Evolutionary conservation across 2,888 invertebrate genomes (phyloP).

Genomic region (Dysmachus trigonus): DNA sequence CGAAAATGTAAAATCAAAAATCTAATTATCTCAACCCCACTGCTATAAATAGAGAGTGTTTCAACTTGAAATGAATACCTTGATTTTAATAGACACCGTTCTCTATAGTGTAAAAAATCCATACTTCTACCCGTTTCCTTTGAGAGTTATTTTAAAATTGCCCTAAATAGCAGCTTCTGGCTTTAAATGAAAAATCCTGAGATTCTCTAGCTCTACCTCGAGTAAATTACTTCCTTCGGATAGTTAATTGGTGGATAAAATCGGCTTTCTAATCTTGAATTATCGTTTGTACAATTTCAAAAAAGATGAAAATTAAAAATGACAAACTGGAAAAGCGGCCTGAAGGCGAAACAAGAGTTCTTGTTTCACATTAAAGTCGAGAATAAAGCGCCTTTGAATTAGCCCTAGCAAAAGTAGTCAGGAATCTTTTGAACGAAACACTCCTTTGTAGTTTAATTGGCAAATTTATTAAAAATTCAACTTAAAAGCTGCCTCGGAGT

Average conservation of each 20-base stretch:
- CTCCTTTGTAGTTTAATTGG: neutral
- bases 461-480: slow-evolving; percentile 26
- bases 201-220: neutral
- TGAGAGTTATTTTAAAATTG: neutral
- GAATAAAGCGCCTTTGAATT: neutral
- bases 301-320: neutral
- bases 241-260: neutral
- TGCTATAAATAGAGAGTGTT: too few species aligned
- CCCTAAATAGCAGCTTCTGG: neutral
- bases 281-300: neutral
- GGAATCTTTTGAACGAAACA: neutral
- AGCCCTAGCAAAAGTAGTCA: neutral
- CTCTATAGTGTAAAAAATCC: neutral
- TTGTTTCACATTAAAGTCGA: neutral
- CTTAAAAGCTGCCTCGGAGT: slow-evolving; percentile 70
- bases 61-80: neutral
- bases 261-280: neutral
- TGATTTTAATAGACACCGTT: neutral
- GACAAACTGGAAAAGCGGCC: neutral
- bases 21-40: too few species aligned
- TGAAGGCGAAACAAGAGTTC: neutral
- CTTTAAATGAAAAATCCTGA: neutral
- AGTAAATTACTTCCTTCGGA: neutral
- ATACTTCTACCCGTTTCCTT: neutral
- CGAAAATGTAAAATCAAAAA: too few species aligned